These are phyloP conservation scores for Aleiodes alternator DNA, from an alignment of 2,888 invertebrate genomes.

Conservation along the genomic window DNA sequence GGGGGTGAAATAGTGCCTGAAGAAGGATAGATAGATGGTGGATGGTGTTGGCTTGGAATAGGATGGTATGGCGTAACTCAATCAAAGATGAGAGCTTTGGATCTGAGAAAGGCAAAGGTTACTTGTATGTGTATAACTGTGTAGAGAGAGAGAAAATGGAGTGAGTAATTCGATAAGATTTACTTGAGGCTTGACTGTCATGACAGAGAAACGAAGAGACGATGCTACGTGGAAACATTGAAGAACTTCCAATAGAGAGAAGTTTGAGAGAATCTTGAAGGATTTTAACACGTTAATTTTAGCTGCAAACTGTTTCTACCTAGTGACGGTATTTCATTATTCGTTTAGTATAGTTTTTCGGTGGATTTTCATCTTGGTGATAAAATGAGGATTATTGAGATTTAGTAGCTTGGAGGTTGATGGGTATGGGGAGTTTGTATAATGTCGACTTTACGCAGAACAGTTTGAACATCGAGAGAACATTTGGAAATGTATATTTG, in stretches of 20 bases:
- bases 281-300: background rate
- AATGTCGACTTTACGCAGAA: constrained; percentile 67
- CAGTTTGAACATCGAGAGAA: constrained; percentile 61
- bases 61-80: constrained; percentile 66
- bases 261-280: background rate
- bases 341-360: constrained; percentile 53
- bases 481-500: constrained; percentile 42
- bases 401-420: too few species aligned
- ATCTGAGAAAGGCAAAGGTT: constrained; percentile 62
- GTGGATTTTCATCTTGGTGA: background rate
- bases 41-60: constrained; percentile 20
- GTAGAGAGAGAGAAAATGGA: constrained; percentile 41
- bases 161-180: constrained; percentile 70
- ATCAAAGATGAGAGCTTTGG: constrained; percentile 67
- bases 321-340: constrained; percentile 59
- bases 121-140: constrained; percentile 55
- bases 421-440: too few species aligned
- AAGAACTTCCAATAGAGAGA: background rate
- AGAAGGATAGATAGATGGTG: background rate
- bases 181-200: constrained; percentile 60
- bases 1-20: constrained; percentile 14
- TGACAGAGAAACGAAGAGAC: constrained; percentile 56
- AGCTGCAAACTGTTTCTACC: background rate
- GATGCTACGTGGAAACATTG: background rate
- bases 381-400: constrained; percentile 10